Conservation (phyloP, 2,113 vertebrate species). For the Anhinga anhinga region DNA sequence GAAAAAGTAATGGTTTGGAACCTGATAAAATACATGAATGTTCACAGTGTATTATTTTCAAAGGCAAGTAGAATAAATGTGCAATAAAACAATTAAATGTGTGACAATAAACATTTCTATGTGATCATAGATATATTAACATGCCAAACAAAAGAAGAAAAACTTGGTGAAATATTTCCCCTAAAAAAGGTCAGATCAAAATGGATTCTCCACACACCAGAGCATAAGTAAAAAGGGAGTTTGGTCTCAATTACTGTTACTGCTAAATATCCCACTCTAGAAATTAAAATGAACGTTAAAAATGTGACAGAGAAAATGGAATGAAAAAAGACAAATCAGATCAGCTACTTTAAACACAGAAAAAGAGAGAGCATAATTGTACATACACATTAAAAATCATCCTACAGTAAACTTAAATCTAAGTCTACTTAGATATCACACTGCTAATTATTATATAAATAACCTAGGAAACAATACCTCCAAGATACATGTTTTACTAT, state of each 20-base stretch:
- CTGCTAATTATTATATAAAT: slow-evolving; percentile 68
- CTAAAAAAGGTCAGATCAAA: slow-evolving; percentile 36
- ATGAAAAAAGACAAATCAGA: not conserved
- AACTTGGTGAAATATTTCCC: slow-evolving; percentile 40
- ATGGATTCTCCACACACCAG: not conserved
- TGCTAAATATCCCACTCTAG: slow-evolving; percentile 10
- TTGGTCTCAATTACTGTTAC: slow-evolving; percentile 11
- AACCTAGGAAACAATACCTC: slow-evolving; percentile 68
- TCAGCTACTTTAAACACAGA: not conserved
- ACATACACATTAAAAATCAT: not conserved
- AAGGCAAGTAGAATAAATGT: slow-evolving; percentile 57
- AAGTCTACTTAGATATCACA: slow-evolving; percentile 25
- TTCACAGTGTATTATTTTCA: slow-evolving; percentile 45
- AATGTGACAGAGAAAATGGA: slow-evolving; percentile 21
- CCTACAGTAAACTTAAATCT: slow-evolving; percentile 1
- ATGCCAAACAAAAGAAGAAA: slow-evolving; percentile 7
- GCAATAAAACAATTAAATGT: slow-evolving; percentile 67
- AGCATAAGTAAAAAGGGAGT: not conserved
- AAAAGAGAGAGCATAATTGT: not conserved
- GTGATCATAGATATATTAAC: not conserved
- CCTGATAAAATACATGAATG: slow-evolving; percentile 69
- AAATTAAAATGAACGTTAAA: slow-evolving; percentile 32
- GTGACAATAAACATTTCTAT: slow-evolving; percentile 46
- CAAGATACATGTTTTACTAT: slow-evolving; percentile 69
- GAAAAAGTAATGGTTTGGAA: slow-evolving; percentile 82